These are phyloP conservation scores for Akabosia matsudoensis DNA, from an alignment of 1,140 invertebrate species.

Conservation along the genomic window DNA sequence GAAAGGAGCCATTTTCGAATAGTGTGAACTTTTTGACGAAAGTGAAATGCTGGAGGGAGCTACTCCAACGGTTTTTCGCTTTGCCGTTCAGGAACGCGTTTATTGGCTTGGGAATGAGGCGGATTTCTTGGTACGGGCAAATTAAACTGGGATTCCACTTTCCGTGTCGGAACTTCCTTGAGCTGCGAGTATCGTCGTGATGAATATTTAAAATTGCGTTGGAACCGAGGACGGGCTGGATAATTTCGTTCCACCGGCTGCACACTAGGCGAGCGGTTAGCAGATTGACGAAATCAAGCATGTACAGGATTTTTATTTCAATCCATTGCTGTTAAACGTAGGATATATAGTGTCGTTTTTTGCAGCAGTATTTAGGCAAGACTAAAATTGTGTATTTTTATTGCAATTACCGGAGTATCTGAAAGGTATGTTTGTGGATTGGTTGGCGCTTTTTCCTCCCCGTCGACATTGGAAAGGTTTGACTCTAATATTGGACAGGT, in stretches of 20 bases:
- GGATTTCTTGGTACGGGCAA: background rate
- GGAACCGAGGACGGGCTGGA: background rate
- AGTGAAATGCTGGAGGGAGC: constrained; percentile 1
- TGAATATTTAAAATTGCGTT: background rate
- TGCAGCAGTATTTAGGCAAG: too few species aligned
- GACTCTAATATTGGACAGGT: too few species aligned
- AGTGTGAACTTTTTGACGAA: background rate
- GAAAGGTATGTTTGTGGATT: too few species aligned
- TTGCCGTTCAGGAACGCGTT: background rate
- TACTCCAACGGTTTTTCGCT: background rate
- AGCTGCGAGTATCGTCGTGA: background rate
- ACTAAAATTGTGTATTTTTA: too few species aligned
- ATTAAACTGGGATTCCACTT: background rate
- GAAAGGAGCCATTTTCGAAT: constrained; percentile 11
- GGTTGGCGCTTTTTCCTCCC: too few species aligned
- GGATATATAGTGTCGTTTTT: too few species aligned
- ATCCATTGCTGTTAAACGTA: constrained; percentile 2
- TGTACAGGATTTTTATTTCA: background rate
- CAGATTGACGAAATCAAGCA: background rate
- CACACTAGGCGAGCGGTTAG: background rate
- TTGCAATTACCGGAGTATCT: too few species aligned
- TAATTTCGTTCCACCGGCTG: background rate
- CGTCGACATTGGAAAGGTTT: too few species aligned
- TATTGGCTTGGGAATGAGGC: background rate
- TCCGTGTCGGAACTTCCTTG: constrained; percentile 5